Conservation (phyloP, 2,797 vertebrate genomes). For the Eremophila alpestris region DNA sequence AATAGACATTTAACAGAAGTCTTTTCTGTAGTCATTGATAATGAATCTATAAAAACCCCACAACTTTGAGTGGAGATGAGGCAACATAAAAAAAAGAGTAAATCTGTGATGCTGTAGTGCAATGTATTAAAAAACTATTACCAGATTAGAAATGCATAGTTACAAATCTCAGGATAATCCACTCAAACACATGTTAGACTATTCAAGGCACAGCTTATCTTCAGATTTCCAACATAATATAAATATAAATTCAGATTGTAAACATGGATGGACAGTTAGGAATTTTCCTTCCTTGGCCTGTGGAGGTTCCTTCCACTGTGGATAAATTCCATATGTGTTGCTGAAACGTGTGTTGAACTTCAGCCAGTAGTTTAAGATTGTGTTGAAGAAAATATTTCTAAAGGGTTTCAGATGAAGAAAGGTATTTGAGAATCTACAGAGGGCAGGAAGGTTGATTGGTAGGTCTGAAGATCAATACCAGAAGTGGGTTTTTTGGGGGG, state of each 20-base stretch:
- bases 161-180: background rate
- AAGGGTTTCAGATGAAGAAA: conserved; percentile 61
- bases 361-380: conserved; percentile 57
- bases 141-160: background rate
- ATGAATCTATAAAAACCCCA: background rate
- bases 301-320: conserved; percentile 23
- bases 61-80: background rate
- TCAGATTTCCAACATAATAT: background rate
- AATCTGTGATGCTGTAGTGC: background rate
- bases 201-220: background rate
- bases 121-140: background rate
- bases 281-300: conserved; percentile 51
- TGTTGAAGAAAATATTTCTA: conserved; percentile 54
- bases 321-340: conserved; percentile 66
- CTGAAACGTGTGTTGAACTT: conserved; percentile 55
- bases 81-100: background rate
- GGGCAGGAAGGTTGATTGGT: conserved; percentile 25
- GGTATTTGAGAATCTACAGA: conserved; percentile 41
- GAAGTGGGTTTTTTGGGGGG: conserved; percentile 38
- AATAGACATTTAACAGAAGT: background rate
- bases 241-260: conserved; percentile 24
- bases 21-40: background rate
- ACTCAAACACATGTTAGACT: background rate
- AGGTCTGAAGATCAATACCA: conserved; percentile 51
- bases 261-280: conserved; percentile 5